phyloP scores from a whole-genome alignment of 1,140 invertebrate species.

The Ips typographus region DNA sequence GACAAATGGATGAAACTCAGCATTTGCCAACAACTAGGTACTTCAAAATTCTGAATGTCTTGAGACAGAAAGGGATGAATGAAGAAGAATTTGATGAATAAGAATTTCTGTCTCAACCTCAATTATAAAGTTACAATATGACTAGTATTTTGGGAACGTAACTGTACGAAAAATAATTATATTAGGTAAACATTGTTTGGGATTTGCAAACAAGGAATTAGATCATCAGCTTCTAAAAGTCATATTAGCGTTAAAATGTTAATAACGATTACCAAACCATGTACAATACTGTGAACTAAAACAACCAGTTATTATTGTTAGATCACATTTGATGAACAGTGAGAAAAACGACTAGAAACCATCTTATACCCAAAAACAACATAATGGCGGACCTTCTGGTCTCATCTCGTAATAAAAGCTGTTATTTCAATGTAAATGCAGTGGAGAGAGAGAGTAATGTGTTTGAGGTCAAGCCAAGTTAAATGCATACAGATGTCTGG shows the following conservation, averaged over 20 bases:
- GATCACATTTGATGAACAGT: background rate
- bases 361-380: background rate
- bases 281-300: background rate
- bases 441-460: conserved; percentile 3
- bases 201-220: background rate
- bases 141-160: too few relatives aligned
- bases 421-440: conserved; percentile 9
- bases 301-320: background rate
- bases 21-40: too few relatives aligned
- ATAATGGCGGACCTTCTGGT: background rate
- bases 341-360: background rate
- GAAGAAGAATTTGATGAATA: too few relatives aligned
- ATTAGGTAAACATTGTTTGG: too few relatives aligned
- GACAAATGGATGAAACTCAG: too few relatives aligned
- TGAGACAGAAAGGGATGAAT: too few relatives aligned
- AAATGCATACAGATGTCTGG: conserved; percentile 11
- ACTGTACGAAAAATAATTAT: too few relatives aligned
- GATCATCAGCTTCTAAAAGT: background rate
- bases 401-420: conserved; percentile 4
- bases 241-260: background rate
- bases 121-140: too few relatives aligned
- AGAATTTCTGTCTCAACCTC: too few relatives aligned
- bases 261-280: background rate
- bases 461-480: conserved; percentile 10
- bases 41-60: too few relatives aligned